Conservation (phyloP, 2,113 vertebrate genomes). For the Forbesichthys agassizii region DNA sequence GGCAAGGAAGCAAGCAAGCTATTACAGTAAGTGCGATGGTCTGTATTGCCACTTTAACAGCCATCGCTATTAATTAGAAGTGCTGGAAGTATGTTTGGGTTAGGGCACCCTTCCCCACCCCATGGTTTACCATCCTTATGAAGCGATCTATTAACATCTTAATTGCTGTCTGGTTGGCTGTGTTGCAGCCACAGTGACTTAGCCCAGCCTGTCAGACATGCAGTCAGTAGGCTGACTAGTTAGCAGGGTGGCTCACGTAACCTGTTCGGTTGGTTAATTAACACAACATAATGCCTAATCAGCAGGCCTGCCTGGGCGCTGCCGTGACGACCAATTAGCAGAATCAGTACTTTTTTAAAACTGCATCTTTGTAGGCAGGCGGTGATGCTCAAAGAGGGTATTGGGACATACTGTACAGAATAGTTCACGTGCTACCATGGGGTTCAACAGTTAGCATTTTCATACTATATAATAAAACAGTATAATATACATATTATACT, state of each 20-base stretch:
- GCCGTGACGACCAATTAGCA: slow-evolving; percentile 1
- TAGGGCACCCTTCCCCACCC: slow-evolving; percentile 30
- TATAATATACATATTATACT: too few relatives aligned
- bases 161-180: slow-evolving; percentile 59
- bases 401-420: too few relatives aligned
- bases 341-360: slow-evolving; percentile 20
- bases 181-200: slow-evolving; percentile 53
- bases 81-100: slow-evolving; percentile 65
- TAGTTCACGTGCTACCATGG: too few relatives aligned
- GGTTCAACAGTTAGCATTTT: too few relatives aligned
- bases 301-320: neutral
- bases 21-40: slow-evolving; percentile 17
- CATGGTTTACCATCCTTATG: slow-evolving; percentile 51
- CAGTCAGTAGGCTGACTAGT: slow-evolving; percentile 20
- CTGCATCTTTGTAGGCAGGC: neutral
- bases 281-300: slow-evolving; percentile 38
- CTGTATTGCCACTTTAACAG: slow-evolving; percentile 64
- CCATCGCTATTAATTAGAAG: slow-evolving; percentile 69
- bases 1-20: slow-evolving; percentile 24
- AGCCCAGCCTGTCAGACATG: slow-evolving; percentile 35
- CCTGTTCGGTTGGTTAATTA: slow-evolving; percentile 27
- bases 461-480: too few relatives aligned
- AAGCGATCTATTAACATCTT: slow-evolving; percentile 69
- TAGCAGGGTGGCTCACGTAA: slow-evolving; percentile 22
- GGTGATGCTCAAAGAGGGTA: neutral